A percentile compares a stretch with the other conserved stretches of the same genome.
Evolutionary conservation across 2,888 invertebrate genomes (phyloP).

Genomic region (Anodontia alba): DNA sequence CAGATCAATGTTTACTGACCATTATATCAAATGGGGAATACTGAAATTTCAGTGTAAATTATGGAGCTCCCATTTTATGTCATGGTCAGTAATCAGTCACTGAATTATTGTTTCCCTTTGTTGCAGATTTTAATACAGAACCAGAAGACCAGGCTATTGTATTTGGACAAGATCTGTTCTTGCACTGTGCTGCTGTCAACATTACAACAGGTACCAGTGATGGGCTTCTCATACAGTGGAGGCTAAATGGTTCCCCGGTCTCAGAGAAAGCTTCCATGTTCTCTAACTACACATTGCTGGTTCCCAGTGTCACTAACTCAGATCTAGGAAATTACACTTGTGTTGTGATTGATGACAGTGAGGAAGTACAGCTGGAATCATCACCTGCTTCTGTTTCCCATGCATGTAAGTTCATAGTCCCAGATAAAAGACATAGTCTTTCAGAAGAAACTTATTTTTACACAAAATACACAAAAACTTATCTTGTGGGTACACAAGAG

Average conservation of each 20-base stretch:
- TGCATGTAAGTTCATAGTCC: slow-evolving; percentile 80
- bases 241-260: slow-evolving; percentile 59
- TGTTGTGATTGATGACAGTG: slow-evolving; percentile 54
- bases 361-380: slow-evolving; percentile 44
- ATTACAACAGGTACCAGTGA: slow-evolving; percentile 37
- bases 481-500: too few species aligned
- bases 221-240: slow-evolving; percentile 66
- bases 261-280: slow-evolving; percentile 65
- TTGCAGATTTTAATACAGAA: slow-evolving; percentile 70
- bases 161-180: slow-evolving; percentile 71
- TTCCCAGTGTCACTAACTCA: slow-evolving; percentile 60
- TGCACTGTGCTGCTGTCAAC: slow-evolving; percentile 70
- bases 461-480: too few species aligned
- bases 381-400: slow-evolving; percentile 69
- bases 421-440: too few species aligned
- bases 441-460: too few species aligned
- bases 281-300: slow-evolving; percentile 76
- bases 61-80: too few species aligned
- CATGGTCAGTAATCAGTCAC: too few species aligned
- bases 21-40: too few species aligned
- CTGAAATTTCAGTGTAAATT: too few species aligned
- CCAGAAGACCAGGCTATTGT: slow-evolving; percentile 72
- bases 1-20: too few species aligned
- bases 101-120: too few species aligned
- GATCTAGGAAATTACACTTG: slow-evolving; percentile 80